Conservation (phyloP, 2,888 invertebrate genomes). For the Napeogenes inachia region DNA sequence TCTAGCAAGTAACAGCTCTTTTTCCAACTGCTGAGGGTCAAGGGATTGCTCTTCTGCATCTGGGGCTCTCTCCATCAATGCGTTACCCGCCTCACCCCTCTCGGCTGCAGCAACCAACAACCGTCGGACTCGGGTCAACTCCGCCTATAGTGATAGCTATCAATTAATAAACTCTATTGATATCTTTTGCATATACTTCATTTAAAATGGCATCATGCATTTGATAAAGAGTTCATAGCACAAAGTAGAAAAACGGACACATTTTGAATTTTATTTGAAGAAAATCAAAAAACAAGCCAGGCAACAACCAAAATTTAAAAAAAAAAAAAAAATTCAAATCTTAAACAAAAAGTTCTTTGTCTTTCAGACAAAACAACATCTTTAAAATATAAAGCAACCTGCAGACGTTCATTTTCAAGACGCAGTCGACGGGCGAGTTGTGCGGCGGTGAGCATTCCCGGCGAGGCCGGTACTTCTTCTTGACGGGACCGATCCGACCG, state of each 20-base stretch:
- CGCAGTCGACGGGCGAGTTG: constrained; percentile 80
- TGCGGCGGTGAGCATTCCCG: constrained; percentile 75
- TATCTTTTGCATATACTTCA: constrained; percentile 15
- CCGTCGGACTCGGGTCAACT: constrained; percentile 82
- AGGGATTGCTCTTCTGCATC: constrained; percentile 70
- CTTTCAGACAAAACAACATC: background rate
- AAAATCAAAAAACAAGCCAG: too few relatives aligned
- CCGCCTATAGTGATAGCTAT: constrained; percentile 67
- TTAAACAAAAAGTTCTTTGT: background rate
- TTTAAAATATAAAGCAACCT: constrained; percentile 37
- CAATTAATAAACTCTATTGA: constrained; percentile 30
- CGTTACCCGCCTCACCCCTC: constrained; percentile 72
- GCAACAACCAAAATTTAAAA: too few relatives aligned
- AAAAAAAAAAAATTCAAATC: background rate
- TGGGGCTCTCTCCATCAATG: constrained; percentile 76
- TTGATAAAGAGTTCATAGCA: too few relatives aligned
- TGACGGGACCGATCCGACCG: constrained; percentile 68
- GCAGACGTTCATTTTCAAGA: constrained; percentile 86
- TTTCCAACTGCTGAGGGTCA: constrained; percentile 80
- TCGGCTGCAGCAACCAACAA: constrained; percentile 81
- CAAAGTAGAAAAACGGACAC: too few relatives aligned
- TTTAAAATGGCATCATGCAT: too few relatives aligned
- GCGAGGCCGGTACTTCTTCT: constrained; percentile 71
- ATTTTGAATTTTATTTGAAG: too few relatives aligned
- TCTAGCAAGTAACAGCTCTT: constrained; percentile 86